Evolutionary conservation across 1,140 invertebrate species (phyloP).

Genomic region (Heliconius congener): DNA sequence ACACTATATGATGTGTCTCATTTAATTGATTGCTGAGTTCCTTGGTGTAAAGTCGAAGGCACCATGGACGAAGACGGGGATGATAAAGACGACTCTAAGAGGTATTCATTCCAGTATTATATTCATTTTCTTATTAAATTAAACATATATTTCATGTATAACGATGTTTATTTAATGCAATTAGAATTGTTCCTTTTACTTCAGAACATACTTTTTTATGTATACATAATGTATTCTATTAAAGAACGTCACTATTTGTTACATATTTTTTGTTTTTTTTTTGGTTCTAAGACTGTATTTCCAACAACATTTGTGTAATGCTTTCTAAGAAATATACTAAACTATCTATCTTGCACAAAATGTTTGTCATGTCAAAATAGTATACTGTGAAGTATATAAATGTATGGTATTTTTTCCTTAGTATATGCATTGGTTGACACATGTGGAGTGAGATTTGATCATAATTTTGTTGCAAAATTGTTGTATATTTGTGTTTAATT

Average conservation of each 20-base stretch:
- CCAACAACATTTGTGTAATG: neutral
- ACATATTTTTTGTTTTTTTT: neutral
- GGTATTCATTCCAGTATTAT: conserved; percentile 43
- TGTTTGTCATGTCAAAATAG: too few relatives aligned
- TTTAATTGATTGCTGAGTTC: conserved; percentile 20
- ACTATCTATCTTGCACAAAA: too few relatives aligned
- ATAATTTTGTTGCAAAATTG: too few relatives aligned
- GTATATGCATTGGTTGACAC: too few relatives aligned
- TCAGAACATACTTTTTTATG: neutral
- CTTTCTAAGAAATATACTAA: too few relatives aligned
- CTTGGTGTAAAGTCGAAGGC: conserved; percentile 18
- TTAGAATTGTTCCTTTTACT: neutral
- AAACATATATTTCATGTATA: neutral
- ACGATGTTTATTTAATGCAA: neutral
- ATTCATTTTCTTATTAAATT: neutral
- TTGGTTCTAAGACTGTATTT: neutral
- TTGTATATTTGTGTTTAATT: too few relatives aligned
- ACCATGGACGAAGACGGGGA: conserved; percentile 72
- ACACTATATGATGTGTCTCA: conserved; percentile 22
- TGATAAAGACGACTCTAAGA: conserved; percentile 72
- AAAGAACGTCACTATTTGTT: neutral
- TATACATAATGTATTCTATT: neutral
- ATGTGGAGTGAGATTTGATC: too few relatives aligned
- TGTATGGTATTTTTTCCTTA: too few relatives aligned
- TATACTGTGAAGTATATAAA: too few relatives aligned